Conservation (phyloP, 92 coral and sea anemone species). For the Virgularia gustaviana region DNA sequence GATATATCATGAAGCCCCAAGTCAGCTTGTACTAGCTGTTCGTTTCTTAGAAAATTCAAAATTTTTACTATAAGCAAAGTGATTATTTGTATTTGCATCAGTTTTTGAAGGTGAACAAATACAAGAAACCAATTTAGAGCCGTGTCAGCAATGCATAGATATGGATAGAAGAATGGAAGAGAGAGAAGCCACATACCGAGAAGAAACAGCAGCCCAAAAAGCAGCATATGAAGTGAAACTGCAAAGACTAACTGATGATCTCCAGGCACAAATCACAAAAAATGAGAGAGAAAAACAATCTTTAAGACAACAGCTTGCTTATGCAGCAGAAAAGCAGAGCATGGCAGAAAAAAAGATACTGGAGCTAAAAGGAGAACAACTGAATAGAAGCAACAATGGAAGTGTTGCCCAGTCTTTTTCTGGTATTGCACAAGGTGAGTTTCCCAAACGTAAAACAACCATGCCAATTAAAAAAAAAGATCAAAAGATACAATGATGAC, state of each 20-base stretch:
- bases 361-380: too few species aligned
- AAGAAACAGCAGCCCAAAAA: neutral
- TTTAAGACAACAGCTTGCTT: neutral
- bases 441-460: too few species aligned
- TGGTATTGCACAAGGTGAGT: too few species aligned
- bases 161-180: neutral
- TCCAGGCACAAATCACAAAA: neutral
- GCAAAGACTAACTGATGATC: neutral
- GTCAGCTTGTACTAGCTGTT: too few species aligned
- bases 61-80: too few species aligned
- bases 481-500: too few species aligned
- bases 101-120: conserved; percentile 11
- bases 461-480: too few species aligned
- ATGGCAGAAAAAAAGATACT: neutral
- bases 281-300: neutral
- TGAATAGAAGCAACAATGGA: too few species aligned
- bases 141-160: neutral
- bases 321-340: neutral
- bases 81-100: too few species aligned
- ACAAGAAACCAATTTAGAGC: neutral
- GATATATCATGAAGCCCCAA: too few species aligned
- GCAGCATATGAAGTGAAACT: neutral
- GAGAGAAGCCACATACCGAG: neutral
- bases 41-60: too few species aligned
- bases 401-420: too few species aligned